Evolutionary conservation across 1,140 invertebrate species (phyloP).

Genomic region (Brachionus rotundiformis): DNA sequence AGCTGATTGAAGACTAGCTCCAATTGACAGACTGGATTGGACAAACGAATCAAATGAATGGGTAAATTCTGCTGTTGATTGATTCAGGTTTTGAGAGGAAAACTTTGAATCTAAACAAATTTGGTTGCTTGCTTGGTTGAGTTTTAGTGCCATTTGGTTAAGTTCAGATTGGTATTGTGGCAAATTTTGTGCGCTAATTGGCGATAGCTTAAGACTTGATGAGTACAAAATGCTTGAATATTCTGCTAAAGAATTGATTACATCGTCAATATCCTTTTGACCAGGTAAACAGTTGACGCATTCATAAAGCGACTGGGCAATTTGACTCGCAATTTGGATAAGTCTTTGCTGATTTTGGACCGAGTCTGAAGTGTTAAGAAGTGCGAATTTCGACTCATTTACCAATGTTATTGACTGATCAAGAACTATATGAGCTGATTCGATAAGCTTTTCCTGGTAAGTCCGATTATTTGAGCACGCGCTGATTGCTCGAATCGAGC

Average conservation of each 20-base stretch:
- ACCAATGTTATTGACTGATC: conserved; percentile 74
- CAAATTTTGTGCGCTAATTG: conserved; percentile 54
- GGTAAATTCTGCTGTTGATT: conserved; percentile 75
- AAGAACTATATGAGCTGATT: conserved; percentile 75
- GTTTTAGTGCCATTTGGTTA: conserved; percentile 75
- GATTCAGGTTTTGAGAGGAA: conserved; percentile 70
- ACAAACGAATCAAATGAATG: conserved; percentile 74
- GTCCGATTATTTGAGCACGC: conserved; percentile 70
- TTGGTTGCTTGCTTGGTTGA: conserved; percentile 79
- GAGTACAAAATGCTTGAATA: conserved; percentile 24
- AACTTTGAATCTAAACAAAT: conserved; percentile 72
- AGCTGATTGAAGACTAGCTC: conserved; percentile 61
- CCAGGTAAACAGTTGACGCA: conserved; percentile 80
- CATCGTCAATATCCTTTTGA: conserved; percentile 82
- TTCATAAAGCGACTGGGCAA: conserved; percentile 66
- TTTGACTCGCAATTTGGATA: conserved; percentile 63
- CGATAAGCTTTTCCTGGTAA: conserved; percentile 66
- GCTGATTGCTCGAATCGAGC: conserved; percentile 73
- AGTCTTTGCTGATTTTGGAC: conserved; percentile 67
- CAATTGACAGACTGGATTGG: conserved; percentile 75
- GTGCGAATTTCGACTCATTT: conserved; percentile 73
- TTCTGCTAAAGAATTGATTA: conserved; percentile 74
- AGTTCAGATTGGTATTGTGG: conserved; percentile 81
- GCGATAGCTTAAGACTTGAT: not conserved
- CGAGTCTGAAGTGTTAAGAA: conserved; percentile 70